A percentile compares a stretch with the other conserved stretches of the same genome.
Conservation (phyloP, 2,797 vertebrate species). For the Galago senegalensis region DNA sequence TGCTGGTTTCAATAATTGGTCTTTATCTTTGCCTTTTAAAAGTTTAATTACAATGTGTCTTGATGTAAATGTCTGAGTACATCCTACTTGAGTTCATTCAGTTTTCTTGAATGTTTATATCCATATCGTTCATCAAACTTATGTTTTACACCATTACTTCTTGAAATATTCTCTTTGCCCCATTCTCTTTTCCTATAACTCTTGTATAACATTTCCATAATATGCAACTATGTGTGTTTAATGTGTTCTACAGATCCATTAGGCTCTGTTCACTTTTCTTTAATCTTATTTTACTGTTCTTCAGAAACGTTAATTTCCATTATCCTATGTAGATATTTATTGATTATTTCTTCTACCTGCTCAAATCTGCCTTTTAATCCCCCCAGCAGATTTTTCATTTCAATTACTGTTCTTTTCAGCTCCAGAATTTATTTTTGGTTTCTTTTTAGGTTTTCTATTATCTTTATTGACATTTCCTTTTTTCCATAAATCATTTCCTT, state of each 20-base stretch:
- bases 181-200: not conserved
- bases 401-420: not conserved
- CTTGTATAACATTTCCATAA: not conserved
- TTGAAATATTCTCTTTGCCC: not conserved
- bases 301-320: not conserved
- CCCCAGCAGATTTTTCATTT: not conserved
- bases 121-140: not conserved
- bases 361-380: not conserved
- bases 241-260: not conserved
- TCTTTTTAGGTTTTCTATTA: not conserved
- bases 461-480: not conserved
- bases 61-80: not conserved
- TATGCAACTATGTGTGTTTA: not conserved
- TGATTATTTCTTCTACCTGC: not conserved
- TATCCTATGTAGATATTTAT: not conserved
- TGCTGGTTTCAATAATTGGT: not conserved
- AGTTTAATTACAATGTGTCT: not conserved
- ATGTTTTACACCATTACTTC: not conserved
- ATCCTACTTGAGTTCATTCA: not conserved
- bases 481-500: not conserved
- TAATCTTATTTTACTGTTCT: not conserved
- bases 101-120: not conserved
- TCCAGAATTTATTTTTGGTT: not conserved
- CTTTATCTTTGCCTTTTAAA: not conserved
- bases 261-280: not conserved